phyloP scores from a whole-genome alignment of 2,113 vertebrate species.

The Sylvietta virens region DNA sequence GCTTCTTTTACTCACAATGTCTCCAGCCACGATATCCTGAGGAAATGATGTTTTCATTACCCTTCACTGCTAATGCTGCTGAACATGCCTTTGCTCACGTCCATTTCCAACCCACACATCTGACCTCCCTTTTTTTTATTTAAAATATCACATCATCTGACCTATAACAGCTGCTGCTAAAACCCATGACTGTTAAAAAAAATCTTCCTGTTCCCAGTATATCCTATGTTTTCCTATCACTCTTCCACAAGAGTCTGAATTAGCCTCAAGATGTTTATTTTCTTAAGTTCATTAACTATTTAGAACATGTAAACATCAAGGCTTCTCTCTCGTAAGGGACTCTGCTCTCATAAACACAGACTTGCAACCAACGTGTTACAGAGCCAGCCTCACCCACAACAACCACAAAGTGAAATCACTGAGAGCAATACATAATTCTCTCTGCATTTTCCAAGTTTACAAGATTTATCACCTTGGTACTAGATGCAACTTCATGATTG shows the following conservation, averaged over 20 bases:
- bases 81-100: neutral
- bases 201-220: neutral
- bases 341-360: neutral
- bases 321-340: neutral
- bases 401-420: neutral
- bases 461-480: neutral
- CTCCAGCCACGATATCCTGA: slow-evolving; percentile 89
- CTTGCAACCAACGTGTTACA: neutral
- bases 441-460: neutral
- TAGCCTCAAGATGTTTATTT: neutral
- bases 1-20: slow-evolving; percentile 87
- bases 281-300: neutral
- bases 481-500: neutral
- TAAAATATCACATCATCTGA: neutral
- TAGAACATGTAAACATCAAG: neutral
- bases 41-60: neutral
- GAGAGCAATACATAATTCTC: neutral
- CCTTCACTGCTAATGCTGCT: neutral
- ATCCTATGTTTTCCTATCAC: neutral
- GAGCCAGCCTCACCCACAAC: neutral
- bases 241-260: neutral
- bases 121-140: neutral
- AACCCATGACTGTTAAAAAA: neutral
- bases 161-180: neutral
- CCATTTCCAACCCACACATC: neutral